phyloP scores from a whole-genome alignment of 2,113 vertebrate genomes.

The Megaceryle torquata region DNA sequence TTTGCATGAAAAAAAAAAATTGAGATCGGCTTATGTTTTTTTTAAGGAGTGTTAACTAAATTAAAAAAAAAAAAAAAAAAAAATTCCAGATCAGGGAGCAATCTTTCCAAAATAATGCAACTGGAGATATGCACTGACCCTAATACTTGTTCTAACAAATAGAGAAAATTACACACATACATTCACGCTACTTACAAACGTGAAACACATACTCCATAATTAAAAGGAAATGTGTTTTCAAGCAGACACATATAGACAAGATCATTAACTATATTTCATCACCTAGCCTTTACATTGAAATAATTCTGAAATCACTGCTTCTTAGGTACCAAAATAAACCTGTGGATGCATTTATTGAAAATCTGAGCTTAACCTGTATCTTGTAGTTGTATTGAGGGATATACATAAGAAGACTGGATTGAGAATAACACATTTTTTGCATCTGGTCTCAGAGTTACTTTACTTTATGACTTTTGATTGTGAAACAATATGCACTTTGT shows the following conservation, averaged over 20 bases:
- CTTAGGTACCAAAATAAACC: not conserved
- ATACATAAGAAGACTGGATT: not conserved
- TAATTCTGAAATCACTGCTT: not conserved
- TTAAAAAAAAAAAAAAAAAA: not conserved
- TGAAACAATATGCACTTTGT: not conserved
- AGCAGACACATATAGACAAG: not conserved
- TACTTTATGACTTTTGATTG: not conserved
- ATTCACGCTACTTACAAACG: not conserved
- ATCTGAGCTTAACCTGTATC: not conserved
- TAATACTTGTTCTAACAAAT: not conserved
- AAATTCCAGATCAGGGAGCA: not conserved
- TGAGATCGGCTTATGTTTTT: not conserved
- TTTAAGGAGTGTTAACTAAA: not conserved
- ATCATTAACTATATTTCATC: not conserved
- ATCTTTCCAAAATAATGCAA: not conserved
- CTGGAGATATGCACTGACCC: not conserved
- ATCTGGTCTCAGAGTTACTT: not conserved
- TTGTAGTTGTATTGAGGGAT: not conserved
- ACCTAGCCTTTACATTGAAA: not conserved
- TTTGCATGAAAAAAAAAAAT: not conserved
- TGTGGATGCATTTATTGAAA: accelerated
- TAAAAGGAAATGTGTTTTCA: not conserved
- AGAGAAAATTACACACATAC: not conserved
- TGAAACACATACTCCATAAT: not conserved
- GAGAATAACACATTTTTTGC: not conserved